Evolutionary conservation across 2,113 vertebrate species (phyloP).

Genomic region (Megaleporinus macrocephalus): DNA sequence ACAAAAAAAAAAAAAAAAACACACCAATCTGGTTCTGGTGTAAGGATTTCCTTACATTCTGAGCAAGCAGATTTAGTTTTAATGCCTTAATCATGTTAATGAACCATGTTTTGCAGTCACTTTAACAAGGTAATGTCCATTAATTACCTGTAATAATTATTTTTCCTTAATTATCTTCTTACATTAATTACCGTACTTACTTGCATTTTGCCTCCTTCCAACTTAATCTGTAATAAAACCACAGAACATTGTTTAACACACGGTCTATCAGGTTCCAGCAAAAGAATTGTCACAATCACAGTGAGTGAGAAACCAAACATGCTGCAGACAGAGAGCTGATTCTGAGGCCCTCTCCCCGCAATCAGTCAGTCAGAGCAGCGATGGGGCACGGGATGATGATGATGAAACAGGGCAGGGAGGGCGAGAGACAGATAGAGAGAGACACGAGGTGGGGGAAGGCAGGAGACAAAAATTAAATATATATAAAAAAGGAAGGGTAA

Average conservation of each 20-base stretch:
- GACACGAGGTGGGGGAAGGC: background rate
- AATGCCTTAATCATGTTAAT: too few species aligned
- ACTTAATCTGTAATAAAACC: constrained; percentile 38
- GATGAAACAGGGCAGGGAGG: constrained; percentile 43
- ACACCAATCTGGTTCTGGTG: background rate
- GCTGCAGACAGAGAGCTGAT: constrained; percentile 43
- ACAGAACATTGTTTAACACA: background rate
- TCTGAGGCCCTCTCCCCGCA: constrained; percentile 28
- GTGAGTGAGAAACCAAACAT: constrained; percentile 31
- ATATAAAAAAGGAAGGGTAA: background rate
- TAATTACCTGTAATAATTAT: background rate
- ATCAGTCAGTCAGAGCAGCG: constrained; percentile 47
- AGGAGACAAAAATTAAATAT: background rate
- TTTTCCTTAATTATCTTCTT: too few species aligned
- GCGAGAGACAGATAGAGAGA: background rate
- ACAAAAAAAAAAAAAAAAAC: too few species aligned
- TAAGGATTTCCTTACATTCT: background rate
- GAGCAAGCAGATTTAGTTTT: background rate
- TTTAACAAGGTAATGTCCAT: background rate
- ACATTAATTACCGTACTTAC: constrained; percentile 30
- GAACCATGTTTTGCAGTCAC: background rate
- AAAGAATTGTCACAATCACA: background rate
- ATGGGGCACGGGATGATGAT: constrained; percentile 45
- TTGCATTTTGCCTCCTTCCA: constrained; percentile 47
- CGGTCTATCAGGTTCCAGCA: background rate